A percentile compares a stretch with the other conserved stretches of the same genome.
Conservation (phyloP, 2,113 vertebrate genomes). For the Zapornia atra region DNA sequence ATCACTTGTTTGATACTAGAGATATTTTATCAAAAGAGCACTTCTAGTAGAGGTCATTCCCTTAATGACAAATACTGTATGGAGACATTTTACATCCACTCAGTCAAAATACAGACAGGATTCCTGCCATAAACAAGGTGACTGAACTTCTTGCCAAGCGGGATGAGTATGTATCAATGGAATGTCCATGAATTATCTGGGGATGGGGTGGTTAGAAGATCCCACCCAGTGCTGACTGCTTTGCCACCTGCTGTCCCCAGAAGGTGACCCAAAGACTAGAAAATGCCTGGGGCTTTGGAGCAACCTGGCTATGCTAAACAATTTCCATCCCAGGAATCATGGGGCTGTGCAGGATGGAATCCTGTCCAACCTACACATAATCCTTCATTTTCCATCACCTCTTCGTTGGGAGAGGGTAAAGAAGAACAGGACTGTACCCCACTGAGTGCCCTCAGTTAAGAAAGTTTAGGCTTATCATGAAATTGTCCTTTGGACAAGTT, state of each 20-base stretch:
- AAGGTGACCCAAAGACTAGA: neutral
- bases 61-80: neutral
- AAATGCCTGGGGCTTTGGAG: neutral
- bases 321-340: neutral
- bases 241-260: neutral
- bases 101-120: neutral
- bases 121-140: neutral
- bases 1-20: neutral
- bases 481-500: neutral
- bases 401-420: neutral
- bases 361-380: neutral
- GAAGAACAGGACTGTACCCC: neutral
- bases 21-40: neutral
- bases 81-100: neutral
- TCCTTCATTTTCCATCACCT: neutral
- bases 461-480: neutral
- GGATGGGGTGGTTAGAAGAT: neutral
- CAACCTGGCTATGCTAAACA: neutral
- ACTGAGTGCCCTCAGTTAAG: neutral
- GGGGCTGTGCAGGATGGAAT: accelerated
- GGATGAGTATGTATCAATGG: neutral
- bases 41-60: neutral
- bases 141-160: neutral
- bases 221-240: neutral
- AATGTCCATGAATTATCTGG: neutral